phyloP scores from a whole-genome alignment of 1,140 invertebrate species.

The Carcinoscorpius rotundicauda region DNA sequence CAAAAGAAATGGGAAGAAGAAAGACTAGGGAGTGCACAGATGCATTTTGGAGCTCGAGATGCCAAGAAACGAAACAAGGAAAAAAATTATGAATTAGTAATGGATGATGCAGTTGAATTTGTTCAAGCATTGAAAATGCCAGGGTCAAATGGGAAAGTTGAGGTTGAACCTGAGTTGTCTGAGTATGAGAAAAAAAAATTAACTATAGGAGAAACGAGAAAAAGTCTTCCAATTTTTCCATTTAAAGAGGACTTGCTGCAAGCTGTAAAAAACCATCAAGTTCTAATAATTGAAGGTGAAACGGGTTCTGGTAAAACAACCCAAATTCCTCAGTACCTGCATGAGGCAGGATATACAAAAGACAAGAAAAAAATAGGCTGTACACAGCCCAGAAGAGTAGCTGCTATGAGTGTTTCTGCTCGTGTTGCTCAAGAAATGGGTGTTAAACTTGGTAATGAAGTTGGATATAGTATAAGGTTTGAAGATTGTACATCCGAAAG shows the following conservation, averaged over 20 bases:
- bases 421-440: constrained; percentile 58
- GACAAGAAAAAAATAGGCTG: constrained; percentile 67
- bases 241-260: constrained; percentile 80
- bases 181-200: constrained; percentile 60
- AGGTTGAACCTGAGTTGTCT: constrained; percentile 41
- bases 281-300: constrained; percentile 90
- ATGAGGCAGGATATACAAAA: constrained; percentile 56
- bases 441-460: constrained; percentile 54
- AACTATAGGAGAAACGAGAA: constrained; percentile 83
- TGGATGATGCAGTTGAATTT: constrained; percentile 97
- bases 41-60: constrained; percentile 88
- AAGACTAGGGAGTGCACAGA: constrained; percentile 81
- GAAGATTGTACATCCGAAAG: constrained; percentile 63
- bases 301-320: constrained; percentile 98
- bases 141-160: constrained; percentile 44
- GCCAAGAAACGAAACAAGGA: constrained; percentile 45
- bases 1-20: constrained; percentile 98
- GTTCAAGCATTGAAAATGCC: constrained; percentile 83
- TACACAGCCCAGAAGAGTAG: constrained; percentile 64
- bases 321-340: constrained; percentile 94
- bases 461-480: constrained; percentile 65
- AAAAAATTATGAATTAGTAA: constrained; percentile 81
- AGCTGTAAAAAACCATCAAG: constrained; percentile 77
- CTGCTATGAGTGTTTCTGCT: constrained; percentile 63
- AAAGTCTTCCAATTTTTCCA: constrained; percentile 85